A percentile compares a stretch with the other conserved stretches of the same genome.
phyloP scores from a whole-genome alignment of 1,140 invertebrate species.

The Cataglyphis hispanica region DNA sequence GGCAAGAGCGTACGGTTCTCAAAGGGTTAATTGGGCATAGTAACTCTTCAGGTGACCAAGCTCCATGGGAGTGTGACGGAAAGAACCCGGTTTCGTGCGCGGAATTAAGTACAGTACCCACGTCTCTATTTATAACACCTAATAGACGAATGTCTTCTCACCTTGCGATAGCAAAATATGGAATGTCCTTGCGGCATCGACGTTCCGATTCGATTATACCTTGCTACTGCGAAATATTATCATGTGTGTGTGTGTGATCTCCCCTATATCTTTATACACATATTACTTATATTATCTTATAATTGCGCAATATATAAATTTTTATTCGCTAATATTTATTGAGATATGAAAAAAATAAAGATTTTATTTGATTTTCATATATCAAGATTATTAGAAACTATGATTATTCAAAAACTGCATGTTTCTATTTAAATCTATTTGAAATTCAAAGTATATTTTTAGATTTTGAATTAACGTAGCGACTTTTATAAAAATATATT shows the following conservation, averaged over 20 bases:
- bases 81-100: slow-evolving; percentile 79
- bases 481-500: slow-evolving; percentile 9
- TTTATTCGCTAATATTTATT: background rate
- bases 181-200: slow-evolving; percentile 50
- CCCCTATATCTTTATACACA: background rate
- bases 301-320: background rate
- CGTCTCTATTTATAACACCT: slow-evolving; percentile 68
- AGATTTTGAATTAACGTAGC: background rate
- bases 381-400: background rate
- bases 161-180: slow-evolving; percentile 33
- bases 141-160: slow-evolving; percentile 63
- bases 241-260: too few relatives aligned
- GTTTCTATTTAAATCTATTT: background rate
- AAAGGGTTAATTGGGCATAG: slow-evolving; percentile 86
- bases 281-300: background rate
- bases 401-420: background rate
- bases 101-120: slow-evolving; percentile 62
- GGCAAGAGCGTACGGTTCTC: slow-evolving; percentile 83
- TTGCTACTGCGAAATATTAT: slow-evolving; percentile 37
- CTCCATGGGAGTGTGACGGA: slow-evolving; percentile 84
- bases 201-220: slow-evolving; percentile 47
- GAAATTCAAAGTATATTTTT: background rate
- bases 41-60: slow-evolving; percentile 84
- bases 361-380: background rate
- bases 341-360: background rate